Conservation (phyloP, 2,113 vertebrate species). For the Callipepla californica region DNA sequence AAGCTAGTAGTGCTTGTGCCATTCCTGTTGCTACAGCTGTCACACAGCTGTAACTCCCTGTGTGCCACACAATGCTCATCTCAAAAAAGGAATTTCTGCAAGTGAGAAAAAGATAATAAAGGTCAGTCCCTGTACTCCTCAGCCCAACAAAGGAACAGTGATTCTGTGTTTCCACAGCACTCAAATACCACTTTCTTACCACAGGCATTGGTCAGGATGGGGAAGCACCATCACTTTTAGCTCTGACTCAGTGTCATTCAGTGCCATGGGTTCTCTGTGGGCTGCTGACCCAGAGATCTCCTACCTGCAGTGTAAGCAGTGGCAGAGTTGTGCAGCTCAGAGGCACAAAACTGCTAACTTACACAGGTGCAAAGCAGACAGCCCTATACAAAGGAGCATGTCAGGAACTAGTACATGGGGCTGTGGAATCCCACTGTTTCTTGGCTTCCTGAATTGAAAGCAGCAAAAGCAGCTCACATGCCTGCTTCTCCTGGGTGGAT, state of each 20-base stretch:
- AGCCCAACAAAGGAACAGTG: not conserved
- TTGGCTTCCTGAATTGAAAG: not conserved
- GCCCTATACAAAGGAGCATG: not conserved
- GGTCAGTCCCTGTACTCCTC: not conserved
- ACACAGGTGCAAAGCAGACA: not conserved
- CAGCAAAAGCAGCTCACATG: not conserved
- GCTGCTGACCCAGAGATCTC: not conserved
- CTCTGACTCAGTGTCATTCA: not conserved
- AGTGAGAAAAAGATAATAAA: not conserved
- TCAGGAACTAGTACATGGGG: not conserved
- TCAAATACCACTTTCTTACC: not conserved
- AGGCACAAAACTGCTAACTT: not conserved
- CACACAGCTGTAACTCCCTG: not conserved
- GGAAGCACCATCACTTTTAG: not conserved
- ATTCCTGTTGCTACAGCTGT: not conserved
- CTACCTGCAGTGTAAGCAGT: rapidly evolving
- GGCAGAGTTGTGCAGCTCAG: not conserved
- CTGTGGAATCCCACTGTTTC: not conserved
- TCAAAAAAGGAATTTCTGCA: not conserved
- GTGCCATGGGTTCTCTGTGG: not conserved
- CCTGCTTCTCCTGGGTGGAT: rapidly evolving
- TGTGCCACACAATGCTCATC: rapidly evolving
- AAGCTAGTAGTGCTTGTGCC: not conserved
- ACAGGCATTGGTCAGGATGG: not conserved
- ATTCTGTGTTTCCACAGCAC: not conserved